phyloP scores from a whole-genome alignment of 2,113 vertebrate species.

The Formicarius rufipectus region DNA sequence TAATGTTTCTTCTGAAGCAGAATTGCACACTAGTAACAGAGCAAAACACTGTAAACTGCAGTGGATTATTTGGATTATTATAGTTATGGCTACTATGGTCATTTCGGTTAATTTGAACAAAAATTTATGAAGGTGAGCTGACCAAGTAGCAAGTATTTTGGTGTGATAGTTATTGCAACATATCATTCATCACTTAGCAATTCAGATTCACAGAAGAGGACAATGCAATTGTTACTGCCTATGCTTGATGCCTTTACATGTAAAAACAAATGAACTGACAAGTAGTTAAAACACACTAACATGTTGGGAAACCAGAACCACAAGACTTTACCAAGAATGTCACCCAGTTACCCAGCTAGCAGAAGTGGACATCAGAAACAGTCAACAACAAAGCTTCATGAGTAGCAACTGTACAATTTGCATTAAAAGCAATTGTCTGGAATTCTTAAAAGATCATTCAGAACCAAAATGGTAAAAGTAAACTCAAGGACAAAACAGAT shows the following conservation, averaged over 20 bases:
- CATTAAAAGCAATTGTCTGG: neutral
- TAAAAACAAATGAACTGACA: neutral
- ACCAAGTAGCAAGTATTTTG: neutral
- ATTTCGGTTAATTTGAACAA: neutral
- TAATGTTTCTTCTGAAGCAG: neutral
- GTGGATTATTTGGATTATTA: neutral
- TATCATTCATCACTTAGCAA: neutral
- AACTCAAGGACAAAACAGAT: neutral
- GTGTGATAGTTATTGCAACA: neutral
- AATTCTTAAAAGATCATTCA: neutral
- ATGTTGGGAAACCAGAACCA: neutral
- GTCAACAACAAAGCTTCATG: neutral
- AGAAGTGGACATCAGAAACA: neutral
- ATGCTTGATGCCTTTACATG: neutral
- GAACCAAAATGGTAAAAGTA: neutral
- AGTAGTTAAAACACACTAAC: neutral
- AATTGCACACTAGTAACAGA: neutral
- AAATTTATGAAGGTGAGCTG: neutral
- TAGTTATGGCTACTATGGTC: neutral
- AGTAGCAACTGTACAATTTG: neutral
- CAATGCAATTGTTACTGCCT: neutral
- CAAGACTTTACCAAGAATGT: neutral
- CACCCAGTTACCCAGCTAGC: neutral
- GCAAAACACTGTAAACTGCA: neutral
- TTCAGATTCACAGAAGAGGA: neutral